Evolutionary conservation across 2,113 vertebrate genomes (phyloP).

Genomic region (Zosterops hypoxanthus): DNA sequence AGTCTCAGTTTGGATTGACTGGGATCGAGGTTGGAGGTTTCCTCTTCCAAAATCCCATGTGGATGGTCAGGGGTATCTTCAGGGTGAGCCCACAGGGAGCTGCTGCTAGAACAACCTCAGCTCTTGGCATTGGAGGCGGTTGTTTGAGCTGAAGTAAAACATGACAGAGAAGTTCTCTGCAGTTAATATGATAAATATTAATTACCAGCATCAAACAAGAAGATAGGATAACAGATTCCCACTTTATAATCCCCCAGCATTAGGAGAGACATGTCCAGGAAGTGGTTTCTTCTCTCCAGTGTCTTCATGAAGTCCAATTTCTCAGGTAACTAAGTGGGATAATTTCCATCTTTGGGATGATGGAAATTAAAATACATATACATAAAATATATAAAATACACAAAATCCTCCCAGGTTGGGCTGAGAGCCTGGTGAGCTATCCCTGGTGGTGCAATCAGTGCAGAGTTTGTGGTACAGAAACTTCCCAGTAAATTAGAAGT

Average conservation of each 20-base stretch:
- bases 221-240: background rate
- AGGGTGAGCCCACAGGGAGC: background rate
- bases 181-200: background rate
- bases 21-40: background rate
- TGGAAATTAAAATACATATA: background rate
- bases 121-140: background rate
- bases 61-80: background rate
- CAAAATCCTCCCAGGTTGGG: background rate
- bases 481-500: background rate
- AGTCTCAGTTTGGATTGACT: background rate
- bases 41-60: background rate
- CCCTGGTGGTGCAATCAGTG: background rate
- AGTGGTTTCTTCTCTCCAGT: background rate
- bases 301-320: background rate
- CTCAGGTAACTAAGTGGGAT: background rate
- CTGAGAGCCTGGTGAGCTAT: background rate
- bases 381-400: background rate
- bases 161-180: background rate
- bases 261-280: background rate
- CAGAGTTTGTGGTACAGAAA: background rate
- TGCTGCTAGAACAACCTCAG: background rate
- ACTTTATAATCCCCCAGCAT: background rate
- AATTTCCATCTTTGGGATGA: background rate
- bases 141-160: background rate
- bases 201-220: background rate